A percentile compares a stretch with the other conserved stretches of the same genome.
Conservation (phyloP, 2,888 invertebrate genomes). For the Bimastos eiseni region DNA sequence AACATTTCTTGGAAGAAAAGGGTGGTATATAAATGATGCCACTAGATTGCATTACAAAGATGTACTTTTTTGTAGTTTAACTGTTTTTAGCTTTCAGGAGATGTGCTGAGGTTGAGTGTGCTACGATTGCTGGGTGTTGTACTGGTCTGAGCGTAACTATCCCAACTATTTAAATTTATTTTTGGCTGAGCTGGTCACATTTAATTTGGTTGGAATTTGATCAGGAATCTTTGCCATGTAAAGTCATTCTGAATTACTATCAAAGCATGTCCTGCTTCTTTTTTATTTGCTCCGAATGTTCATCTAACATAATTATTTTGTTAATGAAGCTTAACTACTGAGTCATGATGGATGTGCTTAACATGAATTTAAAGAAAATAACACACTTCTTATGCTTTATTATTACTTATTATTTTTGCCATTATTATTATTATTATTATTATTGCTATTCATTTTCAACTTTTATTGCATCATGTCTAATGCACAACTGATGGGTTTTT, state of each 20-base stretch:
- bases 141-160: neutral
- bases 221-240: neutral
- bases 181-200: neutral
- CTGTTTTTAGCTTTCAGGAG: conserved; percentile 13
- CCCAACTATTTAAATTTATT: neutral
- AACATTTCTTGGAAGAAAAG: neutral
- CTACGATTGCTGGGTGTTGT: neutral
- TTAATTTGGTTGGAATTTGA: neutral
- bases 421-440: too few relatives aligned
- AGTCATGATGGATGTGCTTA: neutral
- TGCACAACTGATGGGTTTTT: too few relatives aligned
- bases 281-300: neutral
- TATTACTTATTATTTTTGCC: too few relatives aligned
- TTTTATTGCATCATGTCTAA: too few relatives aligned
- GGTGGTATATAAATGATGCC: neutral
- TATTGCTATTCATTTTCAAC: too few relatives aligned
- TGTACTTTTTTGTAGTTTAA: neutral
- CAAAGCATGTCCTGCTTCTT: neutral
- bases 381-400: neutral
- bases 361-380: neutral
- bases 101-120: conserved; percentile 2
- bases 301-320: neutral
- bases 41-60: neutral
- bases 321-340: neutral
- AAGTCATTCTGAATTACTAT: neutral